phyloP scores from a whole-genome alignment of 1,140 invertebrate species.

The Polyergus mexicanus region DNA sequence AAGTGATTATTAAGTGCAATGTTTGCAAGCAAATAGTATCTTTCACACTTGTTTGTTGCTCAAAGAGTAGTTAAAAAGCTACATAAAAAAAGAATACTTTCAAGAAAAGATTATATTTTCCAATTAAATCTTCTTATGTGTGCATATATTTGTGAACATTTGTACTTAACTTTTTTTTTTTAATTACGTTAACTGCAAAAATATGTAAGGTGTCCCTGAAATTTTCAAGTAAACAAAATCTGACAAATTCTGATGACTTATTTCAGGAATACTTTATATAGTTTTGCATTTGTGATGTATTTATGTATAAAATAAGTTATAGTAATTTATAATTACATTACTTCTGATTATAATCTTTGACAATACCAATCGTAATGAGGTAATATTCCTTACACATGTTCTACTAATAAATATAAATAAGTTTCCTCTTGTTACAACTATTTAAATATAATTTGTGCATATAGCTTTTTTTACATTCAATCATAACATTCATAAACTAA shows the following conservation, averaged over 20 bases:
- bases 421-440: not conserved
- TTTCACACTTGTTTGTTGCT: slow-evolving; percentile 55
- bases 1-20: slow-evolving; percentile 32
- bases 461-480: not conserved
- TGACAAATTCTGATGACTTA: not conserved
- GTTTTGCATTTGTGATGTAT: not conserved
- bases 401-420: slow-evolving; percentile 13
- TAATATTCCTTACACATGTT: not conserved
- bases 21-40: slow-evolving; percentile 56
- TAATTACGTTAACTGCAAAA: not conserved
- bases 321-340: slow-evolving; percentile 33
- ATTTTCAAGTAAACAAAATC: not conserved
- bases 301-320: slow-evolving; percentile 25
- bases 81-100: slow-evolving; percentile 39
- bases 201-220: not conserved
- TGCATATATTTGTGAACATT: not conserved
- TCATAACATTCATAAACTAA: slow-evolving; percentile 17
- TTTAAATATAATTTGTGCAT: not conserved
- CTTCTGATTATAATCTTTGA: slow-evolving; percentile 27
- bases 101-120: slow-evolving; percentile 49
- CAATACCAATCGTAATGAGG: slow-evolving; percentile 7
- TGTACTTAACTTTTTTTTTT: slow-evolving; percentile 12
- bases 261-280: not conserved
- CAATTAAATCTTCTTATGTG: slow-evolving; percentile 31
- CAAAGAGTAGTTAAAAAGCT: slow-evolving; percentile 20